Percentiles rank a stretch among this genome's conserved stretches.
Evolutionary conservation across 2,888 invertebrate genomes (phyloP).

Genomic region (Drosophila rellima): DNA sequence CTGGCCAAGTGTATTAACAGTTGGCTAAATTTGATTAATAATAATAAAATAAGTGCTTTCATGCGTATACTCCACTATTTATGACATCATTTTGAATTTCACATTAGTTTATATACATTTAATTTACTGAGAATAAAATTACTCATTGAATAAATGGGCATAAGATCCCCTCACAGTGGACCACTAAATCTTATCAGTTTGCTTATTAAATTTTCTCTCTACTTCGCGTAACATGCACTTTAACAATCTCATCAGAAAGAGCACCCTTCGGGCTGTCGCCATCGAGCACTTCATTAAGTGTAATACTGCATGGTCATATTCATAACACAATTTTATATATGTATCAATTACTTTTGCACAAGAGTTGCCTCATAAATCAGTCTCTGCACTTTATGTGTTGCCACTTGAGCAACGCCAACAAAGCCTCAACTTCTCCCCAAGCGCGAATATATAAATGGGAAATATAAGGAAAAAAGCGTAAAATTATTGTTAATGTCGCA

Average conservation of each 20-base stretch:
- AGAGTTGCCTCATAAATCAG: conserved; percentile 33
- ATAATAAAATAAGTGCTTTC: not conserved
- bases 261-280: conserved; percentile 1
- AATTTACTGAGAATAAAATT: not conserved
- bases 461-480: conserved; percentile 1
- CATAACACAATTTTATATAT: conserved; percentile 12
- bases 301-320: conserved; percentile 5
- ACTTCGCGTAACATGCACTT: not conserved
- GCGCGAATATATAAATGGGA: not conserved
- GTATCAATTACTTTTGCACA: conserved; percentile 28
- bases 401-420: conserved; percentile 8
- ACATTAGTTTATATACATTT: no score
- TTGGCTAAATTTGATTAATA: conserved; percentile 17
- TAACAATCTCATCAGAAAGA: not conserved
- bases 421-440: not conserved
- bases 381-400: conserved; percentile 26
- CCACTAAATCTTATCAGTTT: no score
- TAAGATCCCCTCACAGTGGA: no score
- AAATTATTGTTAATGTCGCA: conserved; percentile 55
- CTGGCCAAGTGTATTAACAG: conserved; percentile 3
- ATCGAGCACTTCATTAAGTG: conserved; percentile 11
- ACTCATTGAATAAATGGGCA: not conserved
- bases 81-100: not conserved
- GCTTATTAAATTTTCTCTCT: not conserved
- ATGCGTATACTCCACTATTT: not conserved